phyloP scores from a whole-genome alignment of 2,888 invertebrate species.

The Caradrina clavipalpis region DNA sequence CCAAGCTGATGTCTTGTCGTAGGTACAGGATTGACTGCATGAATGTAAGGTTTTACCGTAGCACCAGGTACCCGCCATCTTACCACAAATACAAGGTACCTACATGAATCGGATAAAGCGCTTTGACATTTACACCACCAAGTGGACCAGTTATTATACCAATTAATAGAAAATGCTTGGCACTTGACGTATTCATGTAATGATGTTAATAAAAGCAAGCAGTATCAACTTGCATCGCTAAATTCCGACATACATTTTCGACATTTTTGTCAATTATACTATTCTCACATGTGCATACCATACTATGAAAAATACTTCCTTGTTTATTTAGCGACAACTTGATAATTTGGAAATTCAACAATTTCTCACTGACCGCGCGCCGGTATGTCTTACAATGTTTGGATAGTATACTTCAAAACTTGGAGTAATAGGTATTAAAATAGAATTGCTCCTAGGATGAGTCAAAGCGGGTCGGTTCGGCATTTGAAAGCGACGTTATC shows the following conservation, averaged over 20 bases:
- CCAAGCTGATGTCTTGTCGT: too few relatives aligned
- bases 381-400: not conserved
- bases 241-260: slow-evolving; percentile 14
- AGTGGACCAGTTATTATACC: not conserved
- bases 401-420: not conserved
- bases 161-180: slow-evolving; percentile 9
- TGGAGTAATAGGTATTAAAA: slow-evolving; percentile 3
- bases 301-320: not conserved
- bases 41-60: too few relatives aligned
- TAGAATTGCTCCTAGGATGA: not conserved
- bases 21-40: too few relatives aligned
- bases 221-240: not conserved
- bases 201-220: not conserved
- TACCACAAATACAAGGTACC: not conserved
- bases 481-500: too few relatives aligned
- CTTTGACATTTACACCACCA: slow-evolving; percentile 14
- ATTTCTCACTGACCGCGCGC: not conserved
- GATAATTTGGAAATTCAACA: slow-evolving; percentile 17
- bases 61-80: not conserved
- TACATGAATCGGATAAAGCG: not conserved
- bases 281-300: not conserved
- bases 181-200: slow-evolving; percentile 17
- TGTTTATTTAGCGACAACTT: not conserved
- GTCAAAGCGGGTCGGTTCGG: too few relatives aligned
- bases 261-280: not conserved